Percentiles rank a stretch among this genome's conserved stretches.
phyloP scores from a whole-genome alignment of 2,113 vertebrate genomes.

The Collichthys lucidus region DNA sequence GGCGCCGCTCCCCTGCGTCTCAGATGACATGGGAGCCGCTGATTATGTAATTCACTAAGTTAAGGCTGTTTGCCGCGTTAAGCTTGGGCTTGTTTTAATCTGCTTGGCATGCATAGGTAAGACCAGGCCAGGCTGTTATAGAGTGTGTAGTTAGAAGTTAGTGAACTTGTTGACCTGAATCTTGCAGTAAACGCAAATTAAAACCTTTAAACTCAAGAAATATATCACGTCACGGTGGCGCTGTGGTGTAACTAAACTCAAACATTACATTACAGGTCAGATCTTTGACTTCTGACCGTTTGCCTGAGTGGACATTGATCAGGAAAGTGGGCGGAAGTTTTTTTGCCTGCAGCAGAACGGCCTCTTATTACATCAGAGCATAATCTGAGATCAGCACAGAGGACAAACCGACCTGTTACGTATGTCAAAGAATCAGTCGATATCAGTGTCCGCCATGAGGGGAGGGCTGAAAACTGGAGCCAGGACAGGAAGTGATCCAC shows the following conservation, averaged over 20 bases:
- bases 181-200: too few species aligned
- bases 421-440: slow-evolving; percentile 19
- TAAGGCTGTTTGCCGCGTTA: slow-evolving; percentile 39
- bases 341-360: slow-evolving; percentile 38
- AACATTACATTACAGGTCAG: background rate
- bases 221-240: background rate
- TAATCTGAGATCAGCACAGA: slow-evolving; percentile 56
- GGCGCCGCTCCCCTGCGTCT: slow-evolving; percentile 1
- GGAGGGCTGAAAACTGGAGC: background rate
- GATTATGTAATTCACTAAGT: slow-evolving; percentile 63
- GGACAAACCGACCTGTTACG: slow-evolving; percentile 53
- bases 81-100: slow-evolving; percentile 58
- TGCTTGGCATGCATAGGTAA: slow-evolving; percentile 48
- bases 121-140: too few species aligned
- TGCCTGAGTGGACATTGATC: slow-evolving; percentile 49
- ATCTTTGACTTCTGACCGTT: slow-evolving; percentile 2
- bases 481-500: slow-evolving; percentile 20
- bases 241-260: background rate
- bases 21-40: slow-evolving; percentile 20
- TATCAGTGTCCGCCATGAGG: background rate
- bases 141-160: slow-evolving; percentile 19
- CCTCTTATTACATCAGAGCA: slow-evolving; percentile 58
- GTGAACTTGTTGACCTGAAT: slow-evolving; percentile 14
- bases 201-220: background rate
- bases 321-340: slow-evolving; percentile 20